These are phyloP conservation scores for Drosophila nigromelanica DNA, from an alignment of 1,140 invertebrate species.

Conservation along the genomic window DNA sequence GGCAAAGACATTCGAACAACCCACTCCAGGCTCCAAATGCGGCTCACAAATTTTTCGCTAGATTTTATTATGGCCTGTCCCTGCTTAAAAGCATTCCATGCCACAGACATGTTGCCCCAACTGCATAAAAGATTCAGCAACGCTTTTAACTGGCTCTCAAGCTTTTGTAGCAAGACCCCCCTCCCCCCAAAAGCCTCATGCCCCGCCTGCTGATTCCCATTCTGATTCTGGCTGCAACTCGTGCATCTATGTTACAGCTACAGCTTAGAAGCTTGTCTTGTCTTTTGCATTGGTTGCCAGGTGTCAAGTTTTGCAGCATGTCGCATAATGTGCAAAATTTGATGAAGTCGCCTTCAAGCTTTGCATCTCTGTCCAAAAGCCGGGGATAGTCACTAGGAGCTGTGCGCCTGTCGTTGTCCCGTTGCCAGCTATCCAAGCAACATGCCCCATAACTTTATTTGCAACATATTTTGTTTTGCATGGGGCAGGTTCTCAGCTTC, in stretches of 20 bases:
- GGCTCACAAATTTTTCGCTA: conserved; percentile 76
- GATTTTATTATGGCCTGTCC: conserved; percentile 77
- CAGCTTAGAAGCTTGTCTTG: conserved; percentile 50
- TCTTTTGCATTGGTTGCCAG: conserved; percentile 54
- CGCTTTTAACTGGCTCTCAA: conserved; percentile 77
- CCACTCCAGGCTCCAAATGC: conserved; percentile 15
- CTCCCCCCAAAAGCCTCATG: neutral
- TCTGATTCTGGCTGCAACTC: conserved; percentile 38
- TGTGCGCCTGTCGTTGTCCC: conserved; percentile 3
- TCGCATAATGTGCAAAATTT: conserved; percentile 81
- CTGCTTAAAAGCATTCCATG: conserved; percentile 73
- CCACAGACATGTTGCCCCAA: conserved; percentile 46
- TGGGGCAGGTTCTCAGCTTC: conserved; percentile 26
- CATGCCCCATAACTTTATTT: conserved; percentile 63
- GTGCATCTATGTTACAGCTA: conserved; percentile 23
- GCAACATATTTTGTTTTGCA: conserved; percentile 51
- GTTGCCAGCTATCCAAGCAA: conserved; percentile 19
- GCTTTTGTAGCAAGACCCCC: conserved; percentile 42
- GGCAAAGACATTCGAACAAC: neutral
- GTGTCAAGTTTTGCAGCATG: conserved; percentile 72
- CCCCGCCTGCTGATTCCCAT: neutral
- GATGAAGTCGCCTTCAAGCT: conserved; percentile 63
- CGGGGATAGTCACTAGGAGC: conserved; percentile 44
- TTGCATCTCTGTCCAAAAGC: conserved; percentile 7
- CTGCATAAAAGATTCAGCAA: conserved; percentile 82